Base-by-base conservation (phyloP, 2,797 vertebrate genomes). In the Novumbra hubbsi region DNA sequence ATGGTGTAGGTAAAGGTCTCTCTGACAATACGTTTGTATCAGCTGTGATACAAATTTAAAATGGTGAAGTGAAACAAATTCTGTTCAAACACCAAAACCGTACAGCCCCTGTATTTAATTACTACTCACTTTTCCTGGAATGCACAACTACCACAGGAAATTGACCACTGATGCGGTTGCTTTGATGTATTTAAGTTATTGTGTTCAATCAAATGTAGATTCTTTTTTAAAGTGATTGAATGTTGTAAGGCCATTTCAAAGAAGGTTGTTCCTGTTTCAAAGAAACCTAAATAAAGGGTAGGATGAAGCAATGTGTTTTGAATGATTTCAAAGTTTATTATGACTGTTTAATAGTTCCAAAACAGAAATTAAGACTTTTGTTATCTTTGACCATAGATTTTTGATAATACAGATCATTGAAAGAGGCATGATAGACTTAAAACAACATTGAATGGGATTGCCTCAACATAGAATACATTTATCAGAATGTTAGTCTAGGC, bases 181-280 rank as follows among this genome's bases (percentile, higher is more conserved):
- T 57, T 57, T 21, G 21, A 21, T 24, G 55, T 57, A 30, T 28
- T 63, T 63, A 28, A 28, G 68, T 87, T 88, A 85, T 87, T 85
- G 68, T 78, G 80, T 76, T 75, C 62, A 50, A 64, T 80, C 64
- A 80, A 55, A 55, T 9, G 11, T 38, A 81, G 83, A 85, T 74
- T 38, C 48, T 73, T 78, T 86, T 84, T 74, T 66, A 71, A 76
- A 73, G 75, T 77, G 73, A 69, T 45, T 8, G 73, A 72, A 50
- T 73, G 76, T 76, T 52, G 71, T 82, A 81, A n/a, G 3, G 21
- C 80, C 50, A 62, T 55, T 24, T 74, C 41, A 45, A 9, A 84
- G 81, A 81, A 81, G 73, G 77, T 74, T 0, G 0, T 19, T 2
- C 60, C 71, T 80, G 76, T 77, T 81, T 24, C 71, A 65, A 65